These are phyloP conservation scores for Seladonia tumulorum DNA, from an alignment of 2,888 invertebrate genomes.

Conservation along the genomic window DNA sequence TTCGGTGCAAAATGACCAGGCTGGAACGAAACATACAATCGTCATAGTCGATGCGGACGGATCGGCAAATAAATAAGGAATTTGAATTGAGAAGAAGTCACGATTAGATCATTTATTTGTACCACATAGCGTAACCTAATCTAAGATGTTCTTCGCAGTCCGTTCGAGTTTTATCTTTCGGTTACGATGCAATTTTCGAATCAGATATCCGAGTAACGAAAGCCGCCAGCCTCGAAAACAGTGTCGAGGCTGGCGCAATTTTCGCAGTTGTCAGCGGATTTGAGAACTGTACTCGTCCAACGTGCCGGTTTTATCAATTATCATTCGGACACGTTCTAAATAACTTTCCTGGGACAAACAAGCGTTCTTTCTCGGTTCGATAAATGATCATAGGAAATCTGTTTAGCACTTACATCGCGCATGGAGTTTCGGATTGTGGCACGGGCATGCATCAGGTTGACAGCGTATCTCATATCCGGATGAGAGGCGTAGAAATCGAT, in stretches of 20 bases:
- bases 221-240: not conserved
- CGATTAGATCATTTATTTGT: not conserved
- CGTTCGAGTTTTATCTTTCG: not conserved
- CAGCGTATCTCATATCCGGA: constrained; percentile 87
- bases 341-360: not conserved
- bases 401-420: constrained; percentile 85
- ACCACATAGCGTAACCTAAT: too few species aligned
- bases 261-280: not conserved
- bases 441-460: constrained; percentile 88
- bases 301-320: not conserved
- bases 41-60: not conserved
- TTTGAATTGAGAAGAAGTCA: not conserved
- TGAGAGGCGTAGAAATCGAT: constrained; percentile 87
- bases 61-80: not conserved
- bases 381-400: not conserved
- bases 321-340: too few species aligned
- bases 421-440: constrained; percentile 88
- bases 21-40: constrained; percentile 81
- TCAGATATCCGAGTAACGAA: not conserved
- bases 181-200: not conserved
- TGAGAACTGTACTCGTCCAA: too few species aligned
- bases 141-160: not conserved
- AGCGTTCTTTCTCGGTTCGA: not conserved
- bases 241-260: too few species aligned
- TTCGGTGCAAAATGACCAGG: constrained; percentile 90